Percentiles rank a stretch among this genome's conserved stretches.
These are phyloP conservation scores for Coenonympha glycerion DNA, from an alignment of 2,888 invertebrate genomes.

Conservation along the genomic window DNA sequence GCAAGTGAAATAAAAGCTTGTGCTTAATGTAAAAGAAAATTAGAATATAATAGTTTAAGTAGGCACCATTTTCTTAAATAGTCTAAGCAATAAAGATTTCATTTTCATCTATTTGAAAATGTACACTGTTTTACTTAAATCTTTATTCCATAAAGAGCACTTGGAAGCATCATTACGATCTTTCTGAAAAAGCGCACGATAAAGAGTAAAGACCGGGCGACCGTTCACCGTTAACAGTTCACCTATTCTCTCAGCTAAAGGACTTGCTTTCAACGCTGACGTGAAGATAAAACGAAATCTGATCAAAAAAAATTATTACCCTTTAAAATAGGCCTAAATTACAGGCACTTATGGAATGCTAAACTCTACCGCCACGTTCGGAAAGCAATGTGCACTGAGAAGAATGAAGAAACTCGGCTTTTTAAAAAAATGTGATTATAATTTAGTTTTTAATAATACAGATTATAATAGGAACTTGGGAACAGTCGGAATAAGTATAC, in stretches of 20 bases:
- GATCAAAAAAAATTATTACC: background rate
- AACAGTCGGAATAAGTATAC: no score
- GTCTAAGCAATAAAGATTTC: background rate
- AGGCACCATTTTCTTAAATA: background rate
- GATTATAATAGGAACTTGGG: no score
- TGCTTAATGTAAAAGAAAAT: no score
- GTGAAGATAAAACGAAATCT: background rate
- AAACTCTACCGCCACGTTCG: no score
- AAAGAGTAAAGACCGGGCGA: conserved; percentile 2
- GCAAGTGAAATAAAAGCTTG: no score
- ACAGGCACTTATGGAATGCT: no score
- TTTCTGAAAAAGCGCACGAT: conserved; percentile 6
- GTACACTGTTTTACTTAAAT: background rate
- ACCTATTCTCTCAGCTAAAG: background rate
- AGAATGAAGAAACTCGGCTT: no score
- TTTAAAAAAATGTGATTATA: no score
- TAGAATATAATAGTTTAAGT: background rate
- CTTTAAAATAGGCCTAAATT: no score
- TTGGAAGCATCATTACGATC: conserved; percentile 5
- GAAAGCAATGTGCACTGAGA: no score
- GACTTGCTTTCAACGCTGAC: background rate
- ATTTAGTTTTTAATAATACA: no score
- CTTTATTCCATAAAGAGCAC: conserved; percentile 1
- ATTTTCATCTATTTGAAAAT: background rate
- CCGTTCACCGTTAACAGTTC: background rate